Evolutionary conservation across 2,888 invertebrate genomes (phyloP).

Genomic region (Acanthosoma haemorrhoidale): DNA sequence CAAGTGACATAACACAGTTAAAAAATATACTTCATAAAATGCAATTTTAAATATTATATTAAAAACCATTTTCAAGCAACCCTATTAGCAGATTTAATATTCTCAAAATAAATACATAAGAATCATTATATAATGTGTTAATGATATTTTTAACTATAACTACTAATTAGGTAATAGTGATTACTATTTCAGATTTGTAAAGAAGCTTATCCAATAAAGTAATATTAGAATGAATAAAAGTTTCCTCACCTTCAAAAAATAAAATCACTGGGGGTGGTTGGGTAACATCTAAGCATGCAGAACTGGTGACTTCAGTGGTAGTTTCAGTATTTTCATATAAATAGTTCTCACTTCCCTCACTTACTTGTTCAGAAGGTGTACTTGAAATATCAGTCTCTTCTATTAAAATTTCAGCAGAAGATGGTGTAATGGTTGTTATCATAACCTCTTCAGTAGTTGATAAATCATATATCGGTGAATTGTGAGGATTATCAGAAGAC

Average conservation of each 20-base stretch:
- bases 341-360: neutral
- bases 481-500: neutral
- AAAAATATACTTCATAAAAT: no score
- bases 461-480: neutral
- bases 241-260: constrained; percentile 41
- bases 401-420: neutral
- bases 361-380: neutral
- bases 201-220: no score
- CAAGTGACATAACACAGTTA: neutral
- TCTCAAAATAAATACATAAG: no score
- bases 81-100: no score
- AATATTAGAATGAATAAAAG: constrained; percentile 5
- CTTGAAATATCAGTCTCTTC: neutral
- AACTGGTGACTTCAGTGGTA: neutral
- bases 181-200: no score
- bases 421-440: neutral
- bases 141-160: no score
- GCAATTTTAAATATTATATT: no score
- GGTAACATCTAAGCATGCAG: constrained; percentile 38
- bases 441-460: neutral
- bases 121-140: no score
- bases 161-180: no score
- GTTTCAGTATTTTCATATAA: neutral
- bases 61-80: no score
- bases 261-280: constrained; percentile 52